Conservation (phyloP, 1,140 invertebrate species). For the Drosophila nebulosa region DNA sequence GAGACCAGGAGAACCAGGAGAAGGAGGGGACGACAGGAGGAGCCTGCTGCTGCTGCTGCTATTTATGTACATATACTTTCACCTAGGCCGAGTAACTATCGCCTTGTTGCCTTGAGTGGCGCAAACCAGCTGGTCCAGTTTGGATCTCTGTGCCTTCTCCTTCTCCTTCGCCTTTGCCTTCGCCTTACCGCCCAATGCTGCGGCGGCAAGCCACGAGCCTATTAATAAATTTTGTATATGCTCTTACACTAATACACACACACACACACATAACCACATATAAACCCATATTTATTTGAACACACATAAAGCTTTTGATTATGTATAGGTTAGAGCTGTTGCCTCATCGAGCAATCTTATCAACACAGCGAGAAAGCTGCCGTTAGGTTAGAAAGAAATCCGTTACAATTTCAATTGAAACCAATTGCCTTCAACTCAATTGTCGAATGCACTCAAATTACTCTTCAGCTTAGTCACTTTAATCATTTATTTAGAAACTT, state of each 20-base stretch:
- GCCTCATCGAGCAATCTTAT: not conserved
- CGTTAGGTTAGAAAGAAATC: constrained; percentile 1
- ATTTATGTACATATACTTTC: not conserved
- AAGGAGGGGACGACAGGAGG: not conserved
- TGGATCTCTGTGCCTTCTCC: constrained; percentile 20
- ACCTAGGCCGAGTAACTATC: not conserved
- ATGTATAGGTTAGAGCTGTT: constrained; percentile 4
- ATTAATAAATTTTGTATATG: constrained; percentile 44
- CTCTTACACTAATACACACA: not conserved
- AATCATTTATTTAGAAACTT: too few species aligned
- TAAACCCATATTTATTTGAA: not conserved
- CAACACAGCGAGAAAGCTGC: not conserved
- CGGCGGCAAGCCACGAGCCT: constrained; percentile 17
- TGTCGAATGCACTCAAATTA: not conserved
- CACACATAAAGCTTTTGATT: constrained; percentile 10
- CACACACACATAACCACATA: not conserved
- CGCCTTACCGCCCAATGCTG: not conserved
- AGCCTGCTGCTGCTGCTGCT: not conserved
- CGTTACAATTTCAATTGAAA: constrained; percentile 5
- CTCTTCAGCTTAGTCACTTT: too few species aligned
- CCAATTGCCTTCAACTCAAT: not conserved
- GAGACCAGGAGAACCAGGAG: not conserved
- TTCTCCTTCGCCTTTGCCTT: not conserved
- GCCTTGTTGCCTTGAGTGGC: constrained; percentile 13
- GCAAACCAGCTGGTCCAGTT: constrained; percentile 45